A percentile compares a stretch with the other conserved stretches of the same genome.
phyloP scores from a whole-genome alignment of 64 coral and sea anemone genomes.

The Orbicella faveolata region DNA sequence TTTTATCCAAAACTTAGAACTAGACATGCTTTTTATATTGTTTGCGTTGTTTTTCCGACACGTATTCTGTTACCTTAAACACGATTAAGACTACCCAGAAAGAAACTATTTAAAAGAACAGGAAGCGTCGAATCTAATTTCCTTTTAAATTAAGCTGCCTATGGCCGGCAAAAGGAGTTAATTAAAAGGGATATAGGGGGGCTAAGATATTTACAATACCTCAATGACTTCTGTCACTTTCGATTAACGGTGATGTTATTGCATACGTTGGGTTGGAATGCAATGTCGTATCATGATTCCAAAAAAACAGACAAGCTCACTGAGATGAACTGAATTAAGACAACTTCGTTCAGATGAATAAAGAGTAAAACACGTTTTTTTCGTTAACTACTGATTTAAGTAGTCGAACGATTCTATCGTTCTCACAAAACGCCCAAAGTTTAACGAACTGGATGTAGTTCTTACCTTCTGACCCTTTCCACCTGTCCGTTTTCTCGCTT shows the following conservation, averaged over 20 bases:
- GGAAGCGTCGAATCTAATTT: not conserved
- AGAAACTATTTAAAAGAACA: not conserved
- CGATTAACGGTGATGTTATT: not conserved
- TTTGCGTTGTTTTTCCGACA: not conserved
- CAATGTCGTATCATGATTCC: too few species aligned
- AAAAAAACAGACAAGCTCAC: too few species aligned
- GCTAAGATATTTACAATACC: not conserved
- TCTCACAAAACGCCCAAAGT: not conserved
- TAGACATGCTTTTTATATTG: not conserved
- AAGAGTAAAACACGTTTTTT: too few species aligned
- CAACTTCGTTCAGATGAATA: too few species aligned
- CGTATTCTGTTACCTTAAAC: not conserved
- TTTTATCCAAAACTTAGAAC: not conserved
- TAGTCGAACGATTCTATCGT: not conserved
- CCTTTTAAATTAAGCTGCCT: not conserved
- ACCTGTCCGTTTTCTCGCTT: not conserved
- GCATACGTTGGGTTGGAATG: too few species aligned
- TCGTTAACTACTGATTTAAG: not conserved
- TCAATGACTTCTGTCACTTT: not conserved
- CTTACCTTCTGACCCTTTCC: constrained; percentile 8
- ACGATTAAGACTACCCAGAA: constrained; percentile 2
- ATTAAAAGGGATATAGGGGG: not conserved
- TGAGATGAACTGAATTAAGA: too few species aligned
- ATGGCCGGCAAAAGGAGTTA: not conserved
- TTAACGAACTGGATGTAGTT: not conserved